These are phyloP conservation scores for Chelidonichthys spinosus DNA, from an alignment of 2,797 vertebrate species.

Conservation along the genomic window DNA sequence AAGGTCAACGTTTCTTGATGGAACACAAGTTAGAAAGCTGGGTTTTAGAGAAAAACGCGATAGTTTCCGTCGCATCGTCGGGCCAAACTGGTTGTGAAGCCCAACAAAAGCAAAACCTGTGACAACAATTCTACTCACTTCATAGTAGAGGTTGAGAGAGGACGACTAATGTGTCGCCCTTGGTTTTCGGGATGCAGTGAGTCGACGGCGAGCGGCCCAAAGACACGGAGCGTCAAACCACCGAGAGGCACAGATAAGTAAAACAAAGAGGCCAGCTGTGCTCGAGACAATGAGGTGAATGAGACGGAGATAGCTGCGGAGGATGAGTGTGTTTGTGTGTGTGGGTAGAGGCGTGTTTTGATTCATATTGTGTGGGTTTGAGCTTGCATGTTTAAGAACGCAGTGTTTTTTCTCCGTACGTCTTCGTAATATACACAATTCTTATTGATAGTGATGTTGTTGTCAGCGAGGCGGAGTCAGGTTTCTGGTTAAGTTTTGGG, in stretches of 20 bases:
- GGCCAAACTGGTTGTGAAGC: no score
- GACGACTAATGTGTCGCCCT: slow-evolving; percentile 40
- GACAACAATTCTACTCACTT: background rate
- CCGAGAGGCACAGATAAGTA: slow-evolving; percentile 75
- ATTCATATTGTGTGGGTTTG: slow-evolving; percentile 10
- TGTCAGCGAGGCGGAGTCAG: no score
- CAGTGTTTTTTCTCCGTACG: background rate
- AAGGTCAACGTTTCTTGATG: background rate
- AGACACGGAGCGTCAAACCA: slow-evolving; percentile 55
- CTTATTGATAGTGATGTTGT: background rate
- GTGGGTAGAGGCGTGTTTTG: slow-evolving; percentile 35
- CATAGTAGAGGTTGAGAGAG: no score
- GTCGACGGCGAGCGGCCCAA: slow-evolving; percentile 49
- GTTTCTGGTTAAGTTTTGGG: background rate
- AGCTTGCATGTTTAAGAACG: slow-evolving; percentile 30
- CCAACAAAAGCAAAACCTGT: no score
- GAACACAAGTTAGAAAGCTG: background rate
- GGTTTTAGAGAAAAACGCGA: no score
- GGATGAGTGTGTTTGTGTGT: slow-evolving; percentile 39
- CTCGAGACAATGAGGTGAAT: slow-evolving; percentile 70
- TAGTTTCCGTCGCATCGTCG: no score
- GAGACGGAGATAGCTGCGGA: slow-evolving; percentile 51
- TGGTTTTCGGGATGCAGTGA: slow-evolving; percentile 43
- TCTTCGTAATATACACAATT: background rate
- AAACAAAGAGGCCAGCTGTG: slow-evolving; percentile 83